Percentiles rank a stretch among this genome's conserved stretches.
Conservation (phyloP, 92 coral and sea anemone genomes). For the Anthopleura xanthogrammica region DNA sequence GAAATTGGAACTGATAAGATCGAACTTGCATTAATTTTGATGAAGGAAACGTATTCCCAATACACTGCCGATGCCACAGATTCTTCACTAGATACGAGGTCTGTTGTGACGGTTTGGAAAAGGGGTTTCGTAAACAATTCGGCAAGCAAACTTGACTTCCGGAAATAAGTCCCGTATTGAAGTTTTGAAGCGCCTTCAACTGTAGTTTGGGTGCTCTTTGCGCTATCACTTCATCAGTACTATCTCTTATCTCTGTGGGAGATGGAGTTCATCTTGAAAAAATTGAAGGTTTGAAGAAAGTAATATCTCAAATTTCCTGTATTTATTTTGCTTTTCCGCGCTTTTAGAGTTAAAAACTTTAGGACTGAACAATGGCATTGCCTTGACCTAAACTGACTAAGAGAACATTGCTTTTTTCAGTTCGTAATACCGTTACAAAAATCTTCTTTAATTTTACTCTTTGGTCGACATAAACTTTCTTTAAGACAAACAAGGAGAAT, state of each 20-base stretch:
- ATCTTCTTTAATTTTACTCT: not conserved
- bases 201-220: conserved; percentile 34
- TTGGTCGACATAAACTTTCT: not conserved
- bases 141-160: conserved; percentile 49
- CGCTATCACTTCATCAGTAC: conserved; percentile 22
- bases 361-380: conserved; percentile 6
- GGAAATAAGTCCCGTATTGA: conserved; percentile 53
- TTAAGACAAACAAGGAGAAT: conserved; percentile 2
- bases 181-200: conserved; percentile 23
- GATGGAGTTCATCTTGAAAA: conserved; percentile 50
- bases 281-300: conserved; percentile 45
- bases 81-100: conserved; percentile 63
- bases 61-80: conserved; percentile 60
- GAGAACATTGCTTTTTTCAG: not conserved
- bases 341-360: conserved; percentile 20
- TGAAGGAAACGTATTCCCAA: conserved; percentile 71
- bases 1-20: conserved; percentile 44
- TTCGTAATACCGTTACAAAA: not conserved
- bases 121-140: conserved; percentile 77
- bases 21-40: conserved; percentile 59
- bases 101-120: conserved; percentile 67
- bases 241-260: conserved; percentile 50
- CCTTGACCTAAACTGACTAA: conserved; percentile 4
- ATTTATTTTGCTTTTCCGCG: conserved; percentile 43
- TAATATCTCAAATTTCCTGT: conserved; percentile 55